Evolutionary conservation across 2,797 vertebrate species (phyloP).

Genomic region (Tokudaia tokunoshimensis): DNA sequence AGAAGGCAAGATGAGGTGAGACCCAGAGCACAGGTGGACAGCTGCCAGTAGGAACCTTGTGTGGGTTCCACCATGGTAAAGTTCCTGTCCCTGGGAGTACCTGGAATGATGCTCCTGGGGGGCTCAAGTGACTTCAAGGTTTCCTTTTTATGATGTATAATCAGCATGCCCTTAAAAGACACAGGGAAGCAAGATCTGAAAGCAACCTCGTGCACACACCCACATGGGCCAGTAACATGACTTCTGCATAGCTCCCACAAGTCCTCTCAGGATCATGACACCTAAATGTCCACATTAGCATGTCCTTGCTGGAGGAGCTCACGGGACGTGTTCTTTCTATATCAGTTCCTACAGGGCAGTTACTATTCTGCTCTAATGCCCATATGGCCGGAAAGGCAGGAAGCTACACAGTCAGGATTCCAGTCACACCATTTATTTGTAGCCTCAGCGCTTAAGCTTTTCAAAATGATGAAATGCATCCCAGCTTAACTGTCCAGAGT

Average conservation of each 20-base stretch:
- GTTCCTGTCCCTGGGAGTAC: not conserved
- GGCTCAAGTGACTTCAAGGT: not conserved
- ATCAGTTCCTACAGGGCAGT: not conserved
- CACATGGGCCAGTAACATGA: not conserved
- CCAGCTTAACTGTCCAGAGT: not conserved
- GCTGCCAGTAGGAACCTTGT: not conserved
- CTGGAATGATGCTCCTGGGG: not conserved
- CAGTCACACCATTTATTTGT: not conserved
- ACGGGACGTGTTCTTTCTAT: not conserved
- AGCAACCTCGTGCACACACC: not conserved
- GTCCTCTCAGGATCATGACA: not conserved
- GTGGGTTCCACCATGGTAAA: not conserved
- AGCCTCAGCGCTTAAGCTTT: not conserved
- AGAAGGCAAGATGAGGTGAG: not conserved
- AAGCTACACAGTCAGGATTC: not conserved
- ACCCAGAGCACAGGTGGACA: not conserved
- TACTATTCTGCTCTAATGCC: not conserved
- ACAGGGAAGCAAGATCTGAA: not conserved
- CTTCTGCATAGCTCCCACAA: not conserved
- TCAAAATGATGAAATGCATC: not conserved
- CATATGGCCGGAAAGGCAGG: not conserved
- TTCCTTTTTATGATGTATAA: not conserved
- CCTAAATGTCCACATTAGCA: not conserved
- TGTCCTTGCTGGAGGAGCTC: not conserved
- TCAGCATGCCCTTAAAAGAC: not conserved